Evolutionary conservation across 2,113 vertebrate species (phyloP).

Genomic region (Ancistrus triradiatus): DNA sequence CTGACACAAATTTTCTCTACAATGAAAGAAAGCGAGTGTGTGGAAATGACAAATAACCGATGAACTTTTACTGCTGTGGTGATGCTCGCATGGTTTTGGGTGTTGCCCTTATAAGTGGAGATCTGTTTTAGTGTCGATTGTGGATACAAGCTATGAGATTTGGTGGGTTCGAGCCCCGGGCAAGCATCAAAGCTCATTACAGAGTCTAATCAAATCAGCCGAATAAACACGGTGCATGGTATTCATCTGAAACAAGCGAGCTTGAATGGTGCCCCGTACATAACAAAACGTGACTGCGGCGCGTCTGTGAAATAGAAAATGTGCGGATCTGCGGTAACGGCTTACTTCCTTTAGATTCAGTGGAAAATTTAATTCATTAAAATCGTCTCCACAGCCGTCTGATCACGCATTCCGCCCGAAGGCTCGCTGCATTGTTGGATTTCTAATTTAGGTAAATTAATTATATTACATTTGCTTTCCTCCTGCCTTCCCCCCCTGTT

Average conservation of each 20-base stretch:
- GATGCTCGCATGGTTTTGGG: too few species aligned
- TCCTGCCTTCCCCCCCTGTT: neutral
- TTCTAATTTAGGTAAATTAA: conserved; percentile 63
- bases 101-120: neutral
- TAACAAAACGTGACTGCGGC: conserved; percentile 51
- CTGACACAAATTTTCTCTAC: too few species aligned
- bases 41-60: too few species aligned
- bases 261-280: conserved; percentile 32
- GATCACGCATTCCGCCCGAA: conserved; percentile 48
- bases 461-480: conserved; percentile 45
- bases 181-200: conserved; percentile 59
- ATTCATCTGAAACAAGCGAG: conserved; percentile 54
- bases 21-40: too few species aligned
- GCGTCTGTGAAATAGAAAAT: conserved; percentile 53
- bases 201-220: conserved; percentile 59
- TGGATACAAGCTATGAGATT: conserved; percentile 1
- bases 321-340: conserved; percentile 49
- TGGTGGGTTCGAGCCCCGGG: conserved; percentile 50
- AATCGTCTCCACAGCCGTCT: conserved; percentile 40
- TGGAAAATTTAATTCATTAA: conserved; percentile 58
- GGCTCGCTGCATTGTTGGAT: conserved; percentile 55
- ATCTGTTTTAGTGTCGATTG: neutral
- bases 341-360: conserved; percentile 59
- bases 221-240: conserved; percentile 47
- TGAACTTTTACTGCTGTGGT: too few species aligned